Conservation (phyloP, 2,113 vertebrate species). For the Sphaerodactylus townsendi region DNA sequence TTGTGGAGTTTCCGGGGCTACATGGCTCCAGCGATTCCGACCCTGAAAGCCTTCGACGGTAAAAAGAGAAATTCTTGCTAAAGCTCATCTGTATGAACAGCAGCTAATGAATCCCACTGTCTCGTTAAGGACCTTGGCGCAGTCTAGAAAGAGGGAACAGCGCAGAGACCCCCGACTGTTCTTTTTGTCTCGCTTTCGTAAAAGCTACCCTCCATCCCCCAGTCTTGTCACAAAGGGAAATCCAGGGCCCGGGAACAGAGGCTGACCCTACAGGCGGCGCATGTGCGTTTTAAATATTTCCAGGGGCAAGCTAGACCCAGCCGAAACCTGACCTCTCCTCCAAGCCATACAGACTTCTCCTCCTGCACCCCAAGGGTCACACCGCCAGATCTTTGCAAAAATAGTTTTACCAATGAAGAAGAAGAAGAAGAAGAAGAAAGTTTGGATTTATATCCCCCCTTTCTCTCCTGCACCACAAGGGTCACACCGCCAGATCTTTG, state of each 20-base stretch:
- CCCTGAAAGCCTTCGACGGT: too few relatives aligned
- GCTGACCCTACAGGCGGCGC: neutral
- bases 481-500: too few relatives aligned
- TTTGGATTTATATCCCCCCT: too few relatives aligned
- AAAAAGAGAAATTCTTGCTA: neutral
- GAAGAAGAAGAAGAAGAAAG: too few relatives aligned
- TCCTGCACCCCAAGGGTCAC: neutral
- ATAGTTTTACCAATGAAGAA: too few relatives aligned
- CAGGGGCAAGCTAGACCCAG: too few relatives aligned
- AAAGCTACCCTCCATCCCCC: neutral
- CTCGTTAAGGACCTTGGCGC: neutral
- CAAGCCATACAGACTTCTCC: neutral
- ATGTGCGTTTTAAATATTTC: neutral
- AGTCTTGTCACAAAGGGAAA: neutral
- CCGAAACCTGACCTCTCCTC: neutral
- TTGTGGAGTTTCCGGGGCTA: too few relatives aligned
- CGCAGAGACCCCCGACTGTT: neutral
- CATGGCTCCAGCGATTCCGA: too few relatives aligned
- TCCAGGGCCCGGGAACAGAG: neutral
- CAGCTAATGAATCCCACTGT: neutral
- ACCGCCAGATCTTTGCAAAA: neutral
- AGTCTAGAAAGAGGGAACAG: neutral
- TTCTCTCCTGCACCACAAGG: too few relatives aligned
- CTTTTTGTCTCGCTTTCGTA: neutral
- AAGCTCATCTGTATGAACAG: conserved; percentile 9